These are phyloP conservation scores for Drosophila anceps DNA, from an alignment of 2,888 invertebrate genomes.

Conservation along the genomic window DNA sequence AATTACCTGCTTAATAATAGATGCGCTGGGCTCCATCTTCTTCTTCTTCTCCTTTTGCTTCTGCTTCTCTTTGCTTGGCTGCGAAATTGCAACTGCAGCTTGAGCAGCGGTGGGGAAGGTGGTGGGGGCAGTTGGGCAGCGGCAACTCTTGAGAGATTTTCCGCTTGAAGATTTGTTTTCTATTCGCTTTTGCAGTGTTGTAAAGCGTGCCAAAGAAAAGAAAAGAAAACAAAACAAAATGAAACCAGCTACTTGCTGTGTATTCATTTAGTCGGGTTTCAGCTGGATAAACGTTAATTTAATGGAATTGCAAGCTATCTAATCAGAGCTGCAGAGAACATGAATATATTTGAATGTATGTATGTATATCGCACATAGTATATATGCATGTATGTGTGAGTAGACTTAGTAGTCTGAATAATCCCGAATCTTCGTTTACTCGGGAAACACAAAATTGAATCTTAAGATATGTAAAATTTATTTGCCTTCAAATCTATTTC, in stretches of 20 bases:
- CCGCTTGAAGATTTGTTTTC: constrained; percentile 13
- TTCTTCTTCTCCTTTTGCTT: neutral
- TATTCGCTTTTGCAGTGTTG: constrained; percentile 6
- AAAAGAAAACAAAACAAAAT: neutral
- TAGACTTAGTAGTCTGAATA: neutral
- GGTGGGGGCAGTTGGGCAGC: neutral
- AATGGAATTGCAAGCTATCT: neutral
- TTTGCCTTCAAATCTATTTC: too few relatives aligned
- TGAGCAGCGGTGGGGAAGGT: neutral
- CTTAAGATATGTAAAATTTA: neutral
- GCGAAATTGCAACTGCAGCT: constrained; percentile 45
- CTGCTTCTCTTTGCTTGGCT: neutral
- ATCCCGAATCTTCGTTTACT: neutral
- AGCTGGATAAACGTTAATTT: constrained; percentile 9
- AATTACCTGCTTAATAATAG: constrained; percentile 75
- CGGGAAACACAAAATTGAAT: neutral
- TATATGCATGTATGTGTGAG: neutral
- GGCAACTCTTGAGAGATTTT: constrained; percentile 23
- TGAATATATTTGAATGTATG: too few relatives aligned
- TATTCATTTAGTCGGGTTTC: constrained; percentile 32
- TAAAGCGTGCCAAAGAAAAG: constrained; percentile 3
- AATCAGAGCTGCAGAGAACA: neutral
- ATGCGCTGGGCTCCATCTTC: constrained; percentile 40
- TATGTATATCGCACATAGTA: too few relatives aligned
- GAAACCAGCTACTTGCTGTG: constrained; percentile 6